Conservation (phyloP, 2,888 invertebrate genomes). For the Xanthorhoe spadicearia region DNA sequence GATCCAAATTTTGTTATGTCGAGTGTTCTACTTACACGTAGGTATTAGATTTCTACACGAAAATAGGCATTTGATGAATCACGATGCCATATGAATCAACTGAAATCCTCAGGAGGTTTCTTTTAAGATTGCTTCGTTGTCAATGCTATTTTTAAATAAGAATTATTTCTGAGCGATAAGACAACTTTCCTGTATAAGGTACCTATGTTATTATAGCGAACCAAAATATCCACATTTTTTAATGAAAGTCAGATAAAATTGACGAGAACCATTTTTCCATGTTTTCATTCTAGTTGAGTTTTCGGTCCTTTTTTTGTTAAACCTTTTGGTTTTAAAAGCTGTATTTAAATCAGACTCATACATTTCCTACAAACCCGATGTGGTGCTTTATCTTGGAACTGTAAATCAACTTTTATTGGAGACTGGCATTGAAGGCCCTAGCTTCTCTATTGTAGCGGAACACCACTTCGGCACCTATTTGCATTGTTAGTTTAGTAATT, state of each 20-base stretch:
- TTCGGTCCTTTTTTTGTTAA: no score
- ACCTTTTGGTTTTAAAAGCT: no score
- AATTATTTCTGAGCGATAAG: background rate
- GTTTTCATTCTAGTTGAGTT: no score
- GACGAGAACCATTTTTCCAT: no score
- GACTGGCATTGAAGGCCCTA: background rate
- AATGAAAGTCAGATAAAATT: no score
- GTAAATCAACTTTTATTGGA: background rate
- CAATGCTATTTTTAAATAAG: conserved; percentile 3
- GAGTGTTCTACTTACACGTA: background rate
- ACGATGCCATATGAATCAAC: background rate
- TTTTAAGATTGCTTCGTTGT: conserved; percentile 7
- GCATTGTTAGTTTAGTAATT: conserved; percentile 21
- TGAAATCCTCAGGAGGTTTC: background rate
- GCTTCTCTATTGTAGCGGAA: conserved; percentile 6
- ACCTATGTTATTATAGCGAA: background rate
- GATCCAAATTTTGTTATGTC: conserved; percentile 6
- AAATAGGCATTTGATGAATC: conserved; percentile 6
- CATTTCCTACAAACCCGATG: no score
- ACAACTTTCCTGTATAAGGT: background rate
- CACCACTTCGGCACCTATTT: conserved; percentile 7
- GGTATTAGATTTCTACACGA: conserved; percentile 9
- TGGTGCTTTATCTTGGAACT: background rate
- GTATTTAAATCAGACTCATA: no score
- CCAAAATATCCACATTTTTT: no score